A percentile compares a stretch with the other conserved stretches of the same genome.
Conservation (phyloP, 2,113 vertebrate species). For the Mugil cephalus region DNA sequence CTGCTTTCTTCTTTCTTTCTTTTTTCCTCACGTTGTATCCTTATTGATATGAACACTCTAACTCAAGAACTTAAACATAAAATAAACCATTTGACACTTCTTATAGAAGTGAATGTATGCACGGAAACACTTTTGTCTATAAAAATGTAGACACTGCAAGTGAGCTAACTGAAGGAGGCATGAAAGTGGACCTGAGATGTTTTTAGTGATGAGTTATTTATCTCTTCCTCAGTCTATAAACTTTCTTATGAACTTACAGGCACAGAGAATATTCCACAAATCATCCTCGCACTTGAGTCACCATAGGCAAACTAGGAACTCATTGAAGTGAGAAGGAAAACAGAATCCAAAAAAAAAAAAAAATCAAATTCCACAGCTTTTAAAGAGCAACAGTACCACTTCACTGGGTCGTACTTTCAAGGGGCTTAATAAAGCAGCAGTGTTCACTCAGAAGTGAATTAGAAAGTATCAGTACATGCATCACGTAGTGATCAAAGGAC, state of each 20-base stretch:
- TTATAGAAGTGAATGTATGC: no score
- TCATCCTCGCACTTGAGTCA: slow-evolving; percentile 25
- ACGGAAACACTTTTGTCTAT: no score
- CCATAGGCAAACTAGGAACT: slow-evolving; percentile 48
- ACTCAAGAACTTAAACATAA: no score
- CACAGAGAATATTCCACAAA: slow-evolving; percentile 41
- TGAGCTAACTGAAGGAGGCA: slow-evolving; percentile 4
- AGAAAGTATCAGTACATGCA: slow-evolving; percentile 50
- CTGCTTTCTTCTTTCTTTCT: neutral
- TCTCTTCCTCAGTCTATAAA: slow-evolving; percentile 45
- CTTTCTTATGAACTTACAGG: slow-evolving; percentile 33
- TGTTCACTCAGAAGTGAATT: slow-evolving; percentile 47
- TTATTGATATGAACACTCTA: neutral
- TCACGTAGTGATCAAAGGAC: slow-evolving; percentile 69
- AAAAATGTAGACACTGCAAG: neutral
- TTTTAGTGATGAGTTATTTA: slow-evolving; percentile 46
- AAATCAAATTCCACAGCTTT: slow-evolving; percentile 56
- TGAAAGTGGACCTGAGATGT: slow-evolving; percentile 17
- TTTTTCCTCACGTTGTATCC: neutral
- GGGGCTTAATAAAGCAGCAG: slow-evolving; percentile 44
- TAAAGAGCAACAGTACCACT: slow-evolving; percentile 46
- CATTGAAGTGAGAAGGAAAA: slow-evolving; percentile 53
- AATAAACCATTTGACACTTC: no score
- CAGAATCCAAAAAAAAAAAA: slow-evolving; percentile 49
- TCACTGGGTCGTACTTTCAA: slow-evolving; percentile 43